These are phyloP conservation scores for Cephus rjabovi DNA, from an alignment of 2,888 invertebrate species.

Conservation along the genomic window DNA sequence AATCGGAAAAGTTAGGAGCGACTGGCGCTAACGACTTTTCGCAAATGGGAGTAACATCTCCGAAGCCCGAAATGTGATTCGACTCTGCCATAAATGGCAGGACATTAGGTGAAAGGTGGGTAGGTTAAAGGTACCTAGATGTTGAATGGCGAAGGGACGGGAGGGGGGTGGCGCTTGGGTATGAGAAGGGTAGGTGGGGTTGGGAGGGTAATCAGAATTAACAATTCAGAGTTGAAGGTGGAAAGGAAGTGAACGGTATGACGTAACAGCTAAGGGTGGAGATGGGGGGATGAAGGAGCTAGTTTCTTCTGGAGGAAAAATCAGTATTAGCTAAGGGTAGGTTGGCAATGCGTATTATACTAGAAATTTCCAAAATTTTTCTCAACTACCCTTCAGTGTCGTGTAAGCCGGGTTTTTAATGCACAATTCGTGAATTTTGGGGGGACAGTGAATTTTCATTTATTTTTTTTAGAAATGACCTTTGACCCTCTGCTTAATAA, in stretches of 20 bases:
- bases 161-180: not conserved
- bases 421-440: too few species aligned
- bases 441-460: not conserved
- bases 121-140: not conserved
- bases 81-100: conserved; percentile 48
- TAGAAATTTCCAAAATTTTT: not conserved
- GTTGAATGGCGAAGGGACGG: not conserved
- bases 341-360: not conserved
- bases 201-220: conserved; percentile 49
- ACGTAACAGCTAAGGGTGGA: not conserved
- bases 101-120: conserved; percentile 38
- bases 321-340: not conserved
- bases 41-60: conserved; percentile 45
- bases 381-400: not conserved
- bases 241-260: not conserved
- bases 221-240: conserved; percentile 44
- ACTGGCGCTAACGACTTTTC: conserved; percentile 40
- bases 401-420: too few species aligned
- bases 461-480: not conserved
- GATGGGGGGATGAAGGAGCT: not conserved
- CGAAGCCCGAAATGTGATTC: conserved; percentile 43
- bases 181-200: conserved; percentile 25
- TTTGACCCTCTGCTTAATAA: not conserved
- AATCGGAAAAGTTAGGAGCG: conserved; percentile 11
- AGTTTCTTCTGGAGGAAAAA: not conserved